phyloP scores from a whole-genome alignment of 2,113 vertebrate genomes.

The Gambusia holbrooki region DNA sequence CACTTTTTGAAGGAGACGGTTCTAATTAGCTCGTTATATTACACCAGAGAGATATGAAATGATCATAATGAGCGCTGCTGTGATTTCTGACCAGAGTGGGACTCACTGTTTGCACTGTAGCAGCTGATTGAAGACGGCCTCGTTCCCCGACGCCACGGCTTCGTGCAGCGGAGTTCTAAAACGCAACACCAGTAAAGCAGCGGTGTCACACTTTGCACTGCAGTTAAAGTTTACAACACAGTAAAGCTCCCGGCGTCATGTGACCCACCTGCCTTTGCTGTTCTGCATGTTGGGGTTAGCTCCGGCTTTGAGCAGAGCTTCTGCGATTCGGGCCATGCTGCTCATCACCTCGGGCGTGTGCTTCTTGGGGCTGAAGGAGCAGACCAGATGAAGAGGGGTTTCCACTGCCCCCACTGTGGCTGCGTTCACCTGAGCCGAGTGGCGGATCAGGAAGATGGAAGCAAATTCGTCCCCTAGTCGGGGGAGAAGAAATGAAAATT shows the following conservation, averaged over 20 bases:
- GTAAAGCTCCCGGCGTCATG: neutral
- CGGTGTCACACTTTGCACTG: neutral
- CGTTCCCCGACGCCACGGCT: constrained; percentile 91
- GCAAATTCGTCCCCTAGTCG: constrained; percentile 93
- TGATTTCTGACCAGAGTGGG: neutral
- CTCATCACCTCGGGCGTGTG: constrained; percentile 87
- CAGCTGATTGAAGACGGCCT: constrained; percentile 93
- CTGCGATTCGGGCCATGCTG: constrained; percentile 91
- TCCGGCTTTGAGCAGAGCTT: constrained; percentile 90
- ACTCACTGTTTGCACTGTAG: constrained; percentile 97
- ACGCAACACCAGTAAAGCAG: constrained; percentile 19
- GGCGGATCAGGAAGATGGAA: constrained; percentile 93
- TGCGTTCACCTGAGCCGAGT: constrained; percentile 93
- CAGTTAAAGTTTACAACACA: too few species aligned
- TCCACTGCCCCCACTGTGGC: constrained; percentile 91
- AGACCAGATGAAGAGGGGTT: constrained; percentile 94
- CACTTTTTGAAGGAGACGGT: too few species aligned
- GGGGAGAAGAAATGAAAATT: neutral
- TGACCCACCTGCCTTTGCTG: constrained; percentile 87
- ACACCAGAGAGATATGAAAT: too few species aligned
- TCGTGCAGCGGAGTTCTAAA: constrained; percentile 92
- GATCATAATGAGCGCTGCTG: neutral
- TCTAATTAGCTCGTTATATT: too few species aligned
- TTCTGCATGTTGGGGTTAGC: constrained; percentile 98
- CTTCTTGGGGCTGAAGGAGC: constrained; percentile 91